Percentiles rank a stretch among this genome's conserved stretches.
phyloP scores from a whole-genome alignment of 2,797 vertebrate genomes.

The Myripristis murdjan region DNA sequence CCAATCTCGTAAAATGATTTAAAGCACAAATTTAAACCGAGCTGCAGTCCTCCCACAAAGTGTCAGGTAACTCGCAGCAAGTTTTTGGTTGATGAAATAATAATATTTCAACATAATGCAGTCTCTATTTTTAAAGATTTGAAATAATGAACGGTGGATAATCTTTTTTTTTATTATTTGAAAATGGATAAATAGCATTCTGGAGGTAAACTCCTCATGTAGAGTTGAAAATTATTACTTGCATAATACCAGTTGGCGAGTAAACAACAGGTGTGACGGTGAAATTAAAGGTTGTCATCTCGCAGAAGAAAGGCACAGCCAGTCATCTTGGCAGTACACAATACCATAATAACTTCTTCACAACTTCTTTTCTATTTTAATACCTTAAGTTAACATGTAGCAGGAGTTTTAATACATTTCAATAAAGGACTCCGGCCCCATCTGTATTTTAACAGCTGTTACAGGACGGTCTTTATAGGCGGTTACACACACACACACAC shows the following conservation, averaged over 20 bases:
- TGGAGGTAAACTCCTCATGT: not conserved
- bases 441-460: slow-evolving; percentile 34
- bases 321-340: not conserved
- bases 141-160: not conserved
- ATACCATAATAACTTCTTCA: slow-evolving; percentile 2
- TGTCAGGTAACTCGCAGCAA: too few relatives aligned
- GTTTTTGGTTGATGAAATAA: not conserved
- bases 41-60: not conserved
- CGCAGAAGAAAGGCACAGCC: slow-evolving; percentile 17
- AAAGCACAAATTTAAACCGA: slow-evolving; percentile 15
- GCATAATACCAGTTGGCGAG: not conserved
- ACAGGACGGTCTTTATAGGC: slow-evolving; percentile 18
- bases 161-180: not conserved
- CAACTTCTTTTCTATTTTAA: slow-evolving; percentile 4
- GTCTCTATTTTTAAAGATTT: too few relatives aligned
- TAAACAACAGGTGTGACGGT: slow-evolving; percentile 34
- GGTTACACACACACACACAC: slow-evolving; percentile 16
- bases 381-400: not conserved
- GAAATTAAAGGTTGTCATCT: slow-evolving; percentile 21
- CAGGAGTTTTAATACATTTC: not conserved
- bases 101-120: too few relatives aligned
- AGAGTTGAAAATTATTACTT: not conserved
- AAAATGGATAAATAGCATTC: not conserved
- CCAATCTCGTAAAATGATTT: not conserved
- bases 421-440: slow-evolving; percentile 11